These are phyloP conservation scores for Miniopterus natalensis DNA, from an alignment of 2,113 vertebrate genomes.

Conservation along the genomic window DNA sequence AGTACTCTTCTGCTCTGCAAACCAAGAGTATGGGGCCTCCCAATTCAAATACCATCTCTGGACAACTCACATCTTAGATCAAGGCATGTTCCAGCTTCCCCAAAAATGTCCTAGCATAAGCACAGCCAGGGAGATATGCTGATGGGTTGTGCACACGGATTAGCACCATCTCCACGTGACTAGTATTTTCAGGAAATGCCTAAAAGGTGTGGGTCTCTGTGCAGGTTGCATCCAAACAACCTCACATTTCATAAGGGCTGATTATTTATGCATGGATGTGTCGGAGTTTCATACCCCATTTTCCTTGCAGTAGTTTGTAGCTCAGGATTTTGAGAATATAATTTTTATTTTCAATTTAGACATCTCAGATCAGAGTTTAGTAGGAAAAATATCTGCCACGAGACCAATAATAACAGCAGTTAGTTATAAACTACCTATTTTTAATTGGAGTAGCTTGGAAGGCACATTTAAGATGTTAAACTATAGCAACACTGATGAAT, in stretches of 20 bases:
- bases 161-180: neutral
- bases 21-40: neutral
- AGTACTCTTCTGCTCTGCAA: neutral
- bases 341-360: constrained; percentile 39
- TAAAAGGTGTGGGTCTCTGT: neutral
- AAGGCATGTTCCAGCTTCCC: neutral
- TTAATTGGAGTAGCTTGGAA: constrained; percentile 13
- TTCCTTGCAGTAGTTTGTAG: neutral
- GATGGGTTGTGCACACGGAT: neutral
- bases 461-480: neutral
- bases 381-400: neutral
- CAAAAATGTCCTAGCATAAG: neutral
- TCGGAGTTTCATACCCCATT: neutral
- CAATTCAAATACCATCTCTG: neutral
- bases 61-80: neutral
- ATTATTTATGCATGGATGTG: neutral
- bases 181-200: neutral
- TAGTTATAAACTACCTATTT: neutral
- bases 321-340: neutral
- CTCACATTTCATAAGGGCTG: neutral
- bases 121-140: neutral
- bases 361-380: neutral
- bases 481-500: neutral
- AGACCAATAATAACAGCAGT: neutral
- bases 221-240: neutral